Conservation (phyloP, 2,888 invertebrate genomes). For the Drosophila subsilvestris region DNA sequence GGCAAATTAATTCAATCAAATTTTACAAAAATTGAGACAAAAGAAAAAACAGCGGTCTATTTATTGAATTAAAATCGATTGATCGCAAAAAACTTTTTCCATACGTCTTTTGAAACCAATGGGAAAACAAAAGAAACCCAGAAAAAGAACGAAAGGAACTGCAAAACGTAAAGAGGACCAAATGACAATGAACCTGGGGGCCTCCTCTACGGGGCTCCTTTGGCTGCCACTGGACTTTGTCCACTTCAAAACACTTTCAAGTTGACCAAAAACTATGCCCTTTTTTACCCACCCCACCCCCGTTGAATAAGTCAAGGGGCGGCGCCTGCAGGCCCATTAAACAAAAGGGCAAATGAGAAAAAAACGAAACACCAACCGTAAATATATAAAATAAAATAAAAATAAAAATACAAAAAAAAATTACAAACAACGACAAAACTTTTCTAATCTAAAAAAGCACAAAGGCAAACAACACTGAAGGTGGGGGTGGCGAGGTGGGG, state of each 20-base stretch:
- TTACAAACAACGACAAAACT: conserved; percentile 43
- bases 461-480: conserved; percentile 18
- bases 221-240: neutral
- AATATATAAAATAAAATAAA: conserved; percentile 5
- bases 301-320: neutral
- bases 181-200: neutral
- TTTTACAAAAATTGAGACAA: neutral
- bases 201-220: neutral
- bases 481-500: neutral
- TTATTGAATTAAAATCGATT: neutral
- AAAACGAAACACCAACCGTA: neutral
- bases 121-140: too few relatives aligned
- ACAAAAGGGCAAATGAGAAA: neutral
- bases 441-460: conserved; percentile 46
- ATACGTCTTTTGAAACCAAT: neutral
- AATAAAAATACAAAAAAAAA: conserved; percentile 24
- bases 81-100: neutral
- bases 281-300: neutral
- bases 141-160: neutral
- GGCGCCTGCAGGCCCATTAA: conserved; percentile 13
- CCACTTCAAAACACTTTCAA: conserved; percentile 16
- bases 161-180: neutral
- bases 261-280: conserved; percentile 12
- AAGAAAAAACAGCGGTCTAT: neutral
- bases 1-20: neutral